A percentile compares a stretch with the other conserved stretches of the same genome.
Conservation (phyloP, 1,140 invertebrate species). For the Drosophila pruinosa region DNA sequence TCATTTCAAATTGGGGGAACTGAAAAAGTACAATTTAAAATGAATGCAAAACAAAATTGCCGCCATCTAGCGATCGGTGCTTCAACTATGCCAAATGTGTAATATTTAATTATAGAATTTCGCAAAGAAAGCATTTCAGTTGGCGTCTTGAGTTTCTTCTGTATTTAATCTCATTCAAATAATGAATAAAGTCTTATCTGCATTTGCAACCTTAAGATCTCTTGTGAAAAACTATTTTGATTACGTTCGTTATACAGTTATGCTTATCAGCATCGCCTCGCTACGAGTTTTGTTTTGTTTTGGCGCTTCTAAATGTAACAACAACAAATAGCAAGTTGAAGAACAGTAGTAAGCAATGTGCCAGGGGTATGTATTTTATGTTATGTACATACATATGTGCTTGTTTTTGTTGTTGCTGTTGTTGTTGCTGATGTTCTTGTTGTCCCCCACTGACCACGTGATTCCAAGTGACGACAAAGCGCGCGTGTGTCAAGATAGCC, state of each 20-base stretch:
- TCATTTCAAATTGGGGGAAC: too few relatives aligned
- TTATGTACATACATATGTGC: too few relatives aligned
- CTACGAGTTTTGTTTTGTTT: neutral
- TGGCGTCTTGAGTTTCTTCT: neutral
- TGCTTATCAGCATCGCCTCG: neutral
- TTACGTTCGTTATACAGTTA: neutral
- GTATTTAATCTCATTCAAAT: neutral
- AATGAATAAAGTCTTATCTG: neutral
- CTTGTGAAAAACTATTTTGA: neutral
- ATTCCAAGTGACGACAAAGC: slow-evolving; percentile 13
- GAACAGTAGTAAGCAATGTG: neutral
- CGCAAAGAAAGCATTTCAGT: neutral
- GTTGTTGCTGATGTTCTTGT: neutral
- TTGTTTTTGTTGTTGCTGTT: neutral
- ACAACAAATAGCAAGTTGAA: neutral
- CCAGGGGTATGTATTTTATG: slow-evolving; percentile 1
- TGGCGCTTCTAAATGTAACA: neutral
- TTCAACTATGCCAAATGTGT: too few relatives aligned
- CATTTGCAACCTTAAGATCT: neutral
- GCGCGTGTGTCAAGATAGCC: slow-evolving; percentile 9
- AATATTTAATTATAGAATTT: neutral
- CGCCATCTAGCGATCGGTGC: too few relatives aligned
- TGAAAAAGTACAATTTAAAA: too few relatives aligned
- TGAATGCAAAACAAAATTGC: too few relatives aligned
- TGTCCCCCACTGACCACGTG: slow-evolving; percentile 5